Base-by-base conservation (phyloP, 2,113 vertebrate species). In the Turnix velox region DNA sequence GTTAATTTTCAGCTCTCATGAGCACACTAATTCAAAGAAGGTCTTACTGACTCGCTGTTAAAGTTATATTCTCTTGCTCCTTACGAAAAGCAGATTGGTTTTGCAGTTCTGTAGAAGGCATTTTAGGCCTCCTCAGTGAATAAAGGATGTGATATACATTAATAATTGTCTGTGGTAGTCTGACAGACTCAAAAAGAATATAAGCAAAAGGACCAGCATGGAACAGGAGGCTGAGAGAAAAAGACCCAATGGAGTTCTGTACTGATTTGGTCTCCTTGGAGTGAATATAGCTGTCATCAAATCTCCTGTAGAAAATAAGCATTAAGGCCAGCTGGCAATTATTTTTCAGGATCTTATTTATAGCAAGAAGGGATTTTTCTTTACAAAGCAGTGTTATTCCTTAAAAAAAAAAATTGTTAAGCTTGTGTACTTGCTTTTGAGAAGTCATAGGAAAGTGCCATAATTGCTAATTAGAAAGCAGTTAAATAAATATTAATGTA, bases 401-500 rank as follows among this genome's bases (percentile, higher is more conserved):
- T 92, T 93, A 49, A 91, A 51, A 90, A 92, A 90, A 3, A 3
- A 27, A 86, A 94, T 90, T 90, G 39, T 84, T 84, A 74, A 73
- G 88, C 82, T 87, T 87, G n/a, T 93, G 28, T 37, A 67, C 77
- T 91, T 71, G 40, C 58, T 94, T 90, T 76, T 73, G 55, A 94
- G 87, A 93, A 75, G 87, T 88, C 77, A 68, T 57, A 77, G 35
- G 85, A 81, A 93, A 46, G n/a, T 23, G 4, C 17, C 35, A 17
- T 88, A 69, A 86, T 57, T 90, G 69, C 35, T 76, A 93, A 83
- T 95, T 93, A 93, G 86, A 93, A 75, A 96, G 15, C 48, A 65
- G 80, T 83, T 95, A 93, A 62, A 88, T 54, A 94, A 16, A 79
- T 62, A 86, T 61, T 90, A 90, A 94, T 88, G 81, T 93, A 95